Percentiles rank a stretch among this genome's conserved stretches.
These are phyloP conservation scores for Orthosia gracilis DNA, from an alignment of 2,888 invertebrate genomes.

Conservation along the genomic window DNA sequence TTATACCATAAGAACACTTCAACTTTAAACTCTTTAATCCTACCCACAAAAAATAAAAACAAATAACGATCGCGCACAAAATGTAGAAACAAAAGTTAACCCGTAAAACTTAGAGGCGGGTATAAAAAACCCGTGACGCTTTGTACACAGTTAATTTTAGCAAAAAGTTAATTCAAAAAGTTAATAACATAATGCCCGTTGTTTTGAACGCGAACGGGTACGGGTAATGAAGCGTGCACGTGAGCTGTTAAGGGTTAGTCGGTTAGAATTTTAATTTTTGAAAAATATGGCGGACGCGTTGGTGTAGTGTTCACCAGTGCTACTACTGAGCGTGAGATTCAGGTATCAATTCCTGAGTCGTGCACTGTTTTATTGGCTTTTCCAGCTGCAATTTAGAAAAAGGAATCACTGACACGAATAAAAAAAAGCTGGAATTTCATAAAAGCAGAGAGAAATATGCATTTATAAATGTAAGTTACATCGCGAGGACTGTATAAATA, in stretches of 20 bases:
- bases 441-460: no score
- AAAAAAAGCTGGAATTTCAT: no score
- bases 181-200: slow-evolving; percentile 65
- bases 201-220: slow-evolving; percentile 61
- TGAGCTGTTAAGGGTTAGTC: slow-evolving; percentile 57
- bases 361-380: no score
- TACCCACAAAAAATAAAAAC: background rate
- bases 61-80: slow-evolving; percentile 14
- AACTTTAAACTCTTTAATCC: slow-evolving; percentile 11
- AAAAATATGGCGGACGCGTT: background rate
- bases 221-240: slow-evolving; percentile 66
- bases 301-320: no score
- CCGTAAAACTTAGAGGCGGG: slow-evolving; percentile 46
- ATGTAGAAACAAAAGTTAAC: slow-evolving; percentile 37
- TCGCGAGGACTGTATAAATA: no score
- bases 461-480: no score
- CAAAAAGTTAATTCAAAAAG: slow-evolving; percentile 68
- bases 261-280: background rate
- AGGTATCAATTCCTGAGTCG: no score
- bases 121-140: slow-evolving; percentile 45
- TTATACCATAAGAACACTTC: background rate
- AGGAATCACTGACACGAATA: no score
- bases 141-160: slow-evolving; percentile 57
- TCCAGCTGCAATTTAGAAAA: no score
- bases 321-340: no score